These are phyloP conservation scores for Melanotaenia duboulayi DNA, from an alignment of 2,113 vertebrate genomes.

Conservation along the genomic window DNA sequence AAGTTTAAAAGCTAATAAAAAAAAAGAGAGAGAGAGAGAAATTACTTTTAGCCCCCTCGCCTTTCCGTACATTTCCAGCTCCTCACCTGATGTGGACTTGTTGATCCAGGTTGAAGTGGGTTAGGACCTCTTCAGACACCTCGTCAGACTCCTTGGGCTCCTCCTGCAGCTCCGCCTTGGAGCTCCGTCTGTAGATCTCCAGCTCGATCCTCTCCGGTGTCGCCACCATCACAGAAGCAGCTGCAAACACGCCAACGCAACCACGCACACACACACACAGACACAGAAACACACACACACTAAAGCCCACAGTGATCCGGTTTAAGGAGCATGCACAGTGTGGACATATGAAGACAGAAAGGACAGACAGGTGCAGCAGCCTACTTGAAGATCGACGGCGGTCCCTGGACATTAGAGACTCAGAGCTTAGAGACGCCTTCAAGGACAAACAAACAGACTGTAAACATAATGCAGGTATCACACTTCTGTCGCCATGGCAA, in stretches of 20 bases:
- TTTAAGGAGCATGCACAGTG: slow-evolving; percentile 40
- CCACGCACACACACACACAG: slow-evolving; percentile 61
- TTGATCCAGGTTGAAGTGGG: slow-evolving; percentile 90
- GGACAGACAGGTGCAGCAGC: neutral
- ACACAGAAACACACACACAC: slow-evolving; percentile 73
- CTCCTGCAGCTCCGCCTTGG: slow-evolving; percentile 73
- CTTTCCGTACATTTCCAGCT: too few species aligned
- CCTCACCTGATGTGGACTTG: slow-evolving; percentile 82
- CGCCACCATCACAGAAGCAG: slow-evolving; percentile 72
- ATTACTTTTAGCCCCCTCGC: too few species aligned
- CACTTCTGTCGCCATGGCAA: neutral
- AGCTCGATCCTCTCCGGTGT: slow-evolving; percentile 91
- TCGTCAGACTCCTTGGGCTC: slow-evolving; percentile 69
- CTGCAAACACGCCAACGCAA: slow-evolving; percentile 55
- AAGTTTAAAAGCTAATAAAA: too few species aligned
- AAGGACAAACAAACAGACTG: neutral
- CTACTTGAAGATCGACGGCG: slow-evolving; percentile 65
- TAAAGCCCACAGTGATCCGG: slow-evolving; percentile 61
- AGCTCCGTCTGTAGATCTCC: slow-evolving; percentile 86
- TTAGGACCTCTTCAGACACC: slow-evolving; percentile 87
- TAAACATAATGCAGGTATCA: too few species aligned
- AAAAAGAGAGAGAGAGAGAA: too few species aligned
- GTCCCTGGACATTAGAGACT: neutral
- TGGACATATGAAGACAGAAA: slow-evolving; percentile 2
- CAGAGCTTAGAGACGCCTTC: slow-evolving; percentile 43